phyloP scores from a whole-genome alignment of 2,797 vertebrate species.

The Sardinella longiceps region DNA sequence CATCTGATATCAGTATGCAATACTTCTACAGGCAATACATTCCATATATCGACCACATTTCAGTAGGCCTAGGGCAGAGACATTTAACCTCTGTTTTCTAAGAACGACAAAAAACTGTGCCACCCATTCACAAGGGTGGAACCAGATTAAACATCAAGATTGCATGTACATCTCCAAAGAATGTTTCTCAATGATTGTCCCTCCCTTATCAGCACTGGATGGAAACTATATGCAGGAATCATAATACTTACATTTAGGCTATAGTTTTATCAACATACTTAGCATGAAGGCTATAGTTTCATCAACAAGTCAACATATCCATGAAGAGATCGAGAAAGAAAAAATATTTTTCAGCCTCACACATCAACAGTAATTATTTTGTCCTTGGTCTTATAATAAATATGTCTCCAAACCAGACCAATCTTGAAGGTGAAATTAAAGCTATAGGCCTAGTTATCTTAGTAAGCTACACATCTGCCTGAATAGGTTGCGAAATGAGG shows the following conservation, averaged over 20 bases:
- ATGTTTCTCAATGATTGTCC: constrained; percentile 13
- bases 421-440: too few relatives aligned
- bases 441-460: too few relatives aligned
- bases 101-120: not conserved
- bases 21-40: too few relatives aligned
- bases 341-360: not conserved
- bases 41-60: not conserved
- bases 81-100: not conserved
- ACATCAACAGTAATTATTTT: not conserved
- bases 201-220: not conserved
- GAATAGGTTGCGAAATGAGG: not conserved
- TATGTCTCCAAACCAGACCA: too few relatives aligned
- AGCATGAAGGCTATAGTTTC: not conserved
- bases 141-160: constrained; percentile 32
- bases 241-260: not conserved
- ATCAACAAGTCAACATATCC: not conserved
- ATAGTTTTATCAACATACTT: not conserved
- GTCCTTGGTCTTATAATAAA: too few relatives aligned
- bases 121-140: constrained; percentile 27
- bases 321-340: not conserved
- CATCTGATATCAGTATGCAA: too few relatives aligned
- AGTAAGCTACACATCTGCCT: not conserved
- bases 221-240: not conserved
- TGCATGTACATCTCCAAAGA: not conserved
- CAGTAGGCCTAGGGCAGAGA: not conserved